These are phyloP conservation scores for Erythrocebus patas DNA, from an alignment of 2,113 vertebrate species.

Conservation along the genomic window DNA sequence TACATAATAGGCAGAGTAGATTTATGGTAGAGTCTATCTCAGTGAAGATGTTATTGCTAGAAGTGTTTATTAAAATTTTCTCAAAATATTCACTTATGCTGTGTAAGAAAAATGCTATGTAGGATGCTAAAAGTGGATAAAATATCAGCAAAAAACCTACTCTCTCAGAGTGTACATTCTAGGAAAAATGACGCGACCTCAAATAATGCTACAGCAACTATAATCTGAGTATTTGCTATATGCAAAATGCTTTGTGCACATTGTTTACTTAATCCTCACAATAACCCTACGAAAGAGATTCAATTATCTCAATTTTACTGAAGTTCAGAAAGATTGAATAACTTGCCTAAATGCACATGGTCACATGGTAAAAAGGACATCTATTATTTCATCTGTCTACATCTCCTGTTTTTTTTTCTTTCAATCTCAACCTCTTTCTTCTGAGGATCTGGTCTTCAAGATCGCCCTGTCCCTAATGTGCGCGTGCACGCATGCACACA, in stretches of 20 bases:
- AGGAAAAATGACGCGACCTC: background rate
- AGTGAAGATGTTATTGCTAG: background rate
- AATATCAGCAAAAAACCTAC: background rate
- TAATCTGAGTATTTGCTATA: background rate
- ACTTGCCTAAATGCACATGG: background rate
- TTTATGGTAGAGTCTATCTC: background rate
- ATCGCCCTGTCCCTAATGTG: fast-evolving
- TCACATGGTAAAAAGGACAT: background rate
- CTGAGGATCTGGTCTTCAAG: background rate
- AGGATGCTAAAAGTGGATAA: background rate
- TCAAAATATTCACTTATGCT: background rate
- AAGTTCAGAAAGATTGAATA: background rate
- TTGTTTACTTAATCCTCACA: background rate
- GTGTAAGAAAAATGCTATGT: background rate
- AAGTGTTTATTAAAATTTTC: background rate
- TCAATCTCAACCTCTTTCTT: background rate
- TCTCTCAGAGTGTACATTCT: background rate
- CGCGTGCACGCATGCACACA: too few species aligned
- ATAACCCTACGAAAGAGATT: background rate
- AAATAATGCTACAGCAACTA: background rate
- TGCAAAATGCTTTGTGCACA: background rate
- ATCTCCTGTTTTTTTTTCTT: background rate
- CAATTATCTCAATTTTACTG: background rate
- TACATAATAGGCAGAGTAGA: background rate
- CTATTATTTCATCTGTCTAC: background rate